phyloP scores from a whole-genome alignment of 2,797 vertebrate species.

The Protonibea diacanthus region DNA sequence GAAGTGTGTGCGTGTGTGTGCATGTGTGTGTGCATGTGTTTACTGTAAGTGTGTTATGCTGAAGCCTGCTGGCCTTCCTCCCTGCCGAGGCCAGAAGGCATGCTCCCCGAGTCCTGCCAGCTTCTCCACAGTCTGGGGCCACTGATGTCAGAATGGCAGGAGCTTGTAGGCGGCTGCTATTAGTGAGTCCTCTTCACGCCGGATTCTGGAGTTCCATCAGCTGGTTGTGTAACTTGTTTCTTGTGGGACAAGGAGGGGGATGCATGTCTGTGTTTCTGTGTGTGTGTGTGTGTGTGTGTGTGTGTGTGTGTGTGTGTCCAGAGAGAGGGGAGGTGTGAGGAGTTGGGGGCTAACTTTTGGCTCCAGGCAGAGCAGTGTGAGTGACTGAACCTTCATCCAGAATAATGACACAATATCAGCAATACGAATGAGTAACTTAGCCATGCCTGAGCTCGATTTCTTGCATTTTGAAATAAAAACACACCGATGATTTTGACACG shows the following conservation, averaged over 20 bases:
- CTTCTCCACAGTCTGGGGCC: slow-evolving; percentile 80
- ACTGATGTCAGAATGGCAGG: slow-evolving; percentile 87
- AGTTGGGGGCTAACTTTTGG: slow-evolving; percentile 55
- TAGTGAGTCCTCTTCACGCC: slow-evolving; percentile 85
- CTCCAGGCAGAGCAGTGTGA: not conserved
- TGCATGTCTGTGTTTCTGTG: slow-evolving; percentile 24
- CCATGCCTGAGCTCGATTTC: not conserved
- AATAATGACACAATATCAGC: not conserved
- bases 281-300: slow-evolving; percentile 17
- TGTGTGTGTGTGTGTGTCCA: slow-evolving; percentile 25
- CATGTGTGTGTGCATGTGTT: slow-evolving; percentile 35
- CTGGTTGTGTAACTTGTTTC: slow-evolving; percentile 81
- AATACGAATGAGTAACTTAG: not conserved
- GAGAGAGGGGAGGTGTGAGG: slow-evolving; percentile 33
- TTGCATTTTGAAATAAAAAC: slow-evolving; percentile 19
- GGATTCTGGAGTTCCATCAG: slow-evolving; percentile 85
- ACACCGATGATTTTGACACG: slow-evolving; percentile 25
- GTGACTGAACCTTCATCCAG: slow-evolving; percentile 15
- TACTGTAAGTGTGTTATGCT: slow-evolving; percentile 54
- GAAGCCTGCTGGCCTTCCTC: slow-evolving; percentile 78
- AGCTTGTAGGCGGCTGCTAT: slow-evolving; percentile 86
- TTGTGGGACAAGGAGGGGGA: slow-evolving; percentile 44
- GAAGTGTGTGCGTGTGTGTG: slow-evolving; percentile 30
- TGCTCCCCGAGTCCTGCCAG: slow-evolving; percentile 82
- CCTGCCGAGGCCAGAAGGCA: slow-evolving; percentile 86